A percentile compares a stretch with the other conserved stretches of the same genome.
These are phyloP conservation scores for Anas bernieri DNA, from an alignment of 2,797 vertebrate genomes.

Conservation along the genomic window DNA sequence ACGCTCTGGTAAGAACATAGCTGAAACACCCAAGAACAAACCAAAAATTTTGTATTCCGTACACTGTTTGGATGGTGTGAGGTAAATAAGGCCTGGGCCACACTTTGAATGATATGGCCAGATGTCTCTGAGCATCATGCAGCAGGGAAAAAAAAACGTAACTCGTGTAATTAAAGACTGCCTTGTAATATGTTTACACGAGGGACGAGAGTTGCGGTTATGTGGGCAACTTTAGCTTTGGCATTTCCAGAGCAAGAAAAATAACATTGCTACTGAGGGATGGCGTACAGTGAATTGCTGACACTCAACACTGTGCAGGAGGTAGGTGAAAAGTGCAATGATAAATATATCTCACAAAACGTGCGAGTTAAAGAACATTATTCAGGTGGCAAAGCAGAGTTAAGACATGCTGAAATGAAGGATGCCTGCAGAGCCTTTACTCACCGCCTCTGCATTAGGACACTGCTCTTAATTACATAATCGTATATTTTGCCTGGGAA, in stretches of 20 bases:
- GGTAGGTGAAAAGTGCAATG: slow-evolving; percentile 48
- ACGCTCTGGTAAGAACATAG: not conserved
- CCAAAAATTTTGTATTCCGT: slow-evolving; percentile 41
- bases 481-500: not conserved
- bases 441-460: not conserved
- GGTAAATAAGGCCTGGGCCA: slow-evolving; percentile 41
- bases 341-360: slow-evolving; percentile 44
- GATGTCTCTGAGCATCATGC: slow-evolving; percentile 32
- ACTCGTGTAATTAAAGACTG: slow-evolving; percentile 53
- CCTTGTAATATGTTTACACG: slow-evolving; percentile 51
- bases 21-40: slow-evolving; percentile 1
- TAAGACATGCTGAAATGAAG: not conserved
- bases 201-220: slow-evolving; percentile 31
- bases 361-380: slow-evolving; percentile 24
- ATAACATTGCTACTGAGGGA: slow-evolving; percentile 38
- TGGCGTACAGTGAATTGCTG: slow-evolving; percentile 34
- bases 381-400: slow-evolving; percentile 30
- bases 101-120: slow-evolving; percentile 14
- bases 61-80: not conserved
- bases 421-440: slow-evolving; percentile 1
- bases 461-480: slow-evolving; percentile 41
- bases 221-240: slow-evolving; percentile 20
- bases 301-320: slow-evolving; percentile 19
- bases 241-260: slow-evolving; percentile 52
- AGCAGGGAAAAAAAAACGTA: not conserved